phyloP scores from a whole-genome alignment of 2,113 vertebrate genomes.

The Python bivittatus region DNA sequence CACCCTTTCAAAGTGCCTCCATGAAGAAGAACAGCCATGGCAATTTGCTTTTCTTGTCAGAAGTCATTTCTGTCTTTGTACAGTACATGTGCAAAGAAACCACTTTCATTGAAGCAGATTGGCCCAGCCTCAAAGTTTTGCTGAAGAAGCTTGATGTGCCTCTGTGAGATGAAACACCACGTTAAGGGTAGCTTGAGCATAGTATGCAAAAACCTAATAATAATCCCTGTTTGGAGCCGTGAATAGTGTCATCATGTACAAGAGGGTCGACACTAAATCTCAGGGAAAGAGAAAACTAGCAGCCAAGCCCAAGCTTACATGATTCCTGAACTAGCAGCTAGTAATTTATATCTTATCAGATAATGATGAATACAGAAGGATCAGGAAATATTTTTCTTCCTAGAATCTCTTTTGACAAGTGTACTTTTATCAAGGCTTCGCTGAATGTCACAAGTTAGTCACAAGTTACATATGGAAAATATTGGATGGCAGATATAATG shows the following conservation, averaged over 20 bases:
- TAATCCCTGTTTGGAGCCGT: not conserved
- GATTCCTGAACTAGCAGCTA: constrained; percentile 41
- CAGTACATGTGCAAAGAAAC: not conserved
- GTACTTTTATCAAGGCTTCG: constrained; percentile 60
- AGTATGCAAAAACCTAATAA: not conserved
- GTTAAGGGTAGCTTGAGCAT: not conserved
- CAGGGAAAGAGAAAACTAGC: not conserved
- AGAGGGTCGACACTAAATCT: not conserved
- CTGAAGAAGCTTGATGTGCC: not conserved
- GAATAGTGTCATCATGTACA: not conserved
- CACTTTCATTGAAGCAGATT: not conserved
- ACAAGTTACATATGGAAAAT: not conserved
- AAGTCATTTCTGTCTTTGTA: not conserved
- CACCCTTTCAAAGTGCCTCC: not conserved
- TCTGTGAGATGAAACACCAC: not conserved
- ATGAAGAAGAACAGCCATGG: not conserved
- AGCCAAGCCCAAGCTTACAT: not conserved
- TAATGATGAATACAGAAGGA: constrained; percentile 52
- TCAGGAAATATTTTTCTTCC: not conserved
- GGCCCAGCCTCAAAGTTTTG: not conserved
- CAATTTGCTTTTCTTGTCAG: not conserved
- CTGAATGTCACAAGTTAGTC: not conserved
- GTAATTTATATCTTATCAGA: constrained; percentile 4
- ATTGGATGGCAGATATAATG: too few relatives aligned
- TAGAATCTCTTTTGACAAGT: constrained; percentile 56